These are phyloP conservation scores for Xenopus petersii DNA, from an alignment of 2,797 vertebrate species.

Conservation along the genomic window DNA sequence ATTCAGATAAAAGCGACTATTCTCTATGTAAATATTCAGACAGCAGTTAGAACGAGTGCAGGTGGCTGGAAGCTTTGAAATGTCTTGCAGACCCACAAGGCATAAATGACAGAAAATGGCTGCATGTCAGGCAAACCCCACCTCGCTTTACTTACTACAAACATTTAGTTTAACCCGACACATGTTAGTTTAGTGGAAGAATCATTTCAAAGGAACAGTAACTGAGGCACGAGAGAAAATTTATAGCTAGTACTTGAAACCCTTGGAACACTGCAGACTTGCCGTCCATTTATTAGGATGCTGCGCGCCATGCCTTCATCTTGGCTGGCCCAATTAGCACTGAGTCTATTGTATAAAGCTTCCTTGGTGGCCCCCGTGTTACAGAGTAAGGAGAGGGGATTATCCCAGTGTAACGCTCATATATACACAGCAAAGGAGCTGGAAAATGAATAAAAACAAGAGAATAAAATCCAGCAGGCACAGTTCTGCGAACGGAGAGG, in stretches of 20 bases:
- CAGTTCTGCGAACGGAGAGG: background rate
- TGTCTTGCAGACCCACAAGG: too few relatives aligned
- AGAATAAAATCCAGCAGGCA: background rate
- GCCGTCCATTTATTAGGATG: constrained; percentile 10
- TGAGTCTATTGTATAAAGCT: constrained; percentile 7
- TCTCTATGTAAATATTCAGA: too few relatives aligned
- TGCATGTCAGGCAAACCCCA: too few relatives aligned
- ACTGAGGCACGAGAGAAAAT: background rate
- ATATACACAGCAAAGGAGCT: constrained; percentile 9
- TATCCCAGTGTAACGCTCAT: constrained; percentile 1
- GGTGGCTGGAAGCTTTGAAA: background rate
- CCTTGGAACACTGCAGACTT: background rate
- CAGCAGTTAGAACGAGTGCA: background rate
- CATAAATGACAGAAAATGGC: too few relatives aligned
- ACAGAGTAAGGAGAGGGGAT: constrained; percentile 9
- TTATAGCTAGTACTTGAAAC: background rate
- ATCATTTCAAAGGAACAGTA: constrained; percentile 10
- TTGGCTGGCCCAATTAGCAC: too few relatives aligned
- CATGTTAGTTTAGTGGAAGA: constrained; percentile 6
- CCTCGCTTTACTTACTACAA: too few relatives aligned
- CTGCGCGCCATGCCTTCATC: too few relatives aligned
- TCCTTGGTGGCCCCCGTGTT: constrained; percentile 20
- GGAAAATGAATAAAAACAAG: constrained; percentile 3
- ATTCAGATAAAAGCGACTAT: too few relatives aligned
- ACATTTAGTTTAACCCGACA: constrained; percentile 11